phyloP scores from a whole-genome alignment of 2,113 vertebrate species.

The Gnathonemus echidnorhynchus region DNA sequence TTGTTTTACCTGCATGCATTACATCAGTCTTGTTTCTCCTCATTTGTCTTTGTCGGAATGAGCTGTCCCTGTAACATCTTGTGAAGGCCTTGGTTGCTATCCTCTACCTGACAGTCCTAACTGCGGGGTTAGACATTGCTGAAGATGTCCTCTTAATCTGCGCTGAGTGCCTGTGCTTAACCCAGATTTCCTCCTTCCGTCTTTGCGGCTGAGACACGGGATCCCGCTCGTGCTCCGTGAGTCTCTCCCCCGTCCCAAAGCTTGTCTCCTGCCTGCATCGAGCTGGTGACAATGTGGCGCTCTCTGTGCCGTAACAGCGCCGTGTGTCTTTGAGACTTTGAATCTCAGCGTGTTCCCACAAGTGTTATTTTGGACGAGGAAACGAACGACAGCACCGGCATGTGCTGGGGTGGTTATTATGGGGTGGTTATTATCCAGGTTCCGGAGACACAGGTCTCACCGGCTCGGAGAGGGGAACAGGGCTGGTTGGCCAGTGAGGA shows the following conservation, averaged over 20 bases:
- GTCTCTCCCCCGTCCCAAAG: background rate
- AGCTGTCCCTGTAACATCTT: background rate
- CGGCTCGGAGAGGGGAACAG: background rate
- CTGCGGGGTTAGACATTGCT: background rate
- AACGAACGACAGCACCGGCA: background rate
- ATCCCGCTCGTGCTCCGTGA: background rate
- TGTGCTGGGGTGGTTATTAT: background rate
- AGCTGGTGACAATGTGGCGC: background rate
- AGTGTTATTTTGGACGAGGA: background rate
- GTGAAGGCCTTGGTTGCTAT: background rate
- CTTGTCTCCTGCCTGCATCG: too few species aligned
- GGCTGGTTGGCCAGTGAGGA: background rate
- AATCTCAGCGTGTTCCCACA: too few species aligned
- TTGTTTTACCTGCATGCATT: background rate
- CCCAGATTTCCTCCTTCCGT: background rate
- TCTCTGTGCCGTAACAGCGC: background rate
- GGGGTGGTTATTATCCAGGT: background rate
- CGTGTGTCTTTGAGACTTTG: background rate
- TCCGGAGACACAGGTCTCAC: background rate
- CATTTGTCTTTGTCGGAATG: background rate
- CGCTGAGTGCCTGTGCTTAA: background rate
- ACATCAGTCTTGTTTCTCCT: background rate
- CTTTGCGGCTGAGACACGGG: background rate
- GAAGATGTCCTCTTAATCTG: background rate
- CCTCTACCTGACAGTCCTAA: background rate